Base-by-base conservation (phyloP, 2,113 vertebrate species). In the Pterophyllum scalare region DNA sequence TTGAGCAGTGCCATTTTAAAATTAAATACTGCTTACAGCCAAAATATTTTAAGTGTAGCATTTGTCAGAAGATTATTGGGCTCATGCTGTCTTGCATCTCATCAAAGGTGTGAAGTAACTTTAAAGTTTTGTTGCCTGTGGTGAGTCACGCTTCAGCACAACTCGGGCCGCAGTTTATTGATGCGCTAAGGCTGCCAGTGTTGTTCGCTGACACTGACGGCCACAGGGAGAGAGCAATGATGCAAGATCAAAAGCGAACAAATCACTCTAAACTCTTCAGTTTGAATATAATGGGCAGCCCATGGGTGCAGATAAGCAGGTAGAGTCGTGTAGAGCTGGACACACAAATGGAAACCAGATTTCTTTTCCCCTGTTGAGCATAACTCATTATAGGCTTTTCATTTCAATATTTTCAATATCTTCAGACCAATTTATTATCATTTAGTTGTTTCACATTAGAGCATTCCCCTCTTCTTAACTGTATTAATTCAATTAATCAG, bases 211-310 rank as follows among this genome's bases (percentile, higher is more conserved):
- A 77, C 75, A 80, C 83, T 26, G 14, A 38, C 22, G 31, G 57
- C 64, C 59, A 74, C 11, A 11, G 43, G 75, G 59, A 78, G 80
- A 77, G 59, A 83, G 82, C 67, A 83, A 38, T 54, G 77, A 88
- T 64, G 72, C 70, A 78, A 54, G 49, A 86, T 81, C 65, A 78
- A 82, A 86, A 79, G 82, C 79, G 61, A 59, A 87, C 20, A 85
- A 88, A 83, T 56, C 31, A 81, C 52, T 74, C 38, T 26, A 77
- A 88, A 77, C 62, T 85, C 77, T 52, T 52, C 26, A 59, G 83
- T 83, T 80, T 57, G 54, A 89, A 72, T 33, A 80, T 70, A 84
- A 70, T 75, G 58, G 64, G 28, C 5, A 31, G 77, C 83, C 75
- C 46, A n/a, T 57, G 62, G 76, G 35, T 58, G 74, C 70, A 85